Evolutionary conservation across 2,113 vertebrate genomes (phyloP).

Genomic region (Cyanoderma ruficeps): DNA sequence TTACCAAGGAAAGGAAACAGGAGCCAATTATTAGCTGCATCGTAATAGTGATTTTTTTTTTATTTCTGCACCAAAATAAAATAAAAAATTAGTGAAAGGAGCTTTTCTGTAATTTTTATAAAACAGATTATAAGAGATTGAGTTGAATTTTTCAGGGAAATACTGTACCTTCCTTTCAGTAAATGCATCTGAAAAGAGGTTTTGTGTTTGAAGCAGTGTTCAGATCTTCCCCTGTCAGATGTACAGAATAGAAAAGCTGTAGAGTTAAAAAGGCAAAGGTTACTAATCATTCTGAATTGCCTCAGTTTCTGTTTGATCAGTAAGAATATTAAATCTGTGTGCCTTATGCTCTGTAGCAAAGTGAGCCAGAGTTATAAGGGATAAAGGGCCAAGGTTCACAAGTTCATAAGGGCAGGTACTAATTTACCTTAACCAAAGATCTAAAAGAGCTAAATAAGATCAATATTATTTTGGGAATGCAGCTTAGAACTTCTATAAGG

Average conservation of each 20-base stretch:
- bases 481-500: not conserved
- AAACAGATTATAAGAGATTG: not conserved
- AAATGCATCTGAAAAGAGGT: not conserved
- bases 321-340: not conserved
- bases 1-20: not conserved
- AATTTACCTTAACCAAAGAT: not conserved
- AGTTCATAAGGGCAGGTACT: not conserved
- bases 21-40: not conserved
- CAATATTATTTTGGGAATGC: not conserved
- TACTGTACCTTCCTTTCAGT: not conserved
- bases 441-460: not conserved
- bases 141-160: not conserved
- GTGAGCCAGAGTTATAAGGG: not conserved
- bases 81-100: not conserved
- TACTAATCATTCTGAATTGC: not conserved
- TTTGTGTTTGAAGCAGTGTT: not conserved
- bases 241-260: not conserved
- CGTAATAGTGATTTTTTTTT: accelerated
- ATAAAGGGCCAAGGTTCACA: not conserved
- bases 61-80: not conserved
- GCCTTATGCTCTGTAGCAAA: not conserved
- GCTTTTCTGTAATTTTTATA: not conserved
- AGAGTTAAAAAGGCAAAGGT: not conserved
- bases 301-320: not conserved
- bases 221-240: not conserved